Evolutionary conservation across 1,140 invertebrate genomes (phyloP).

Genomic region (Cecropterus lyciades): DNA sequence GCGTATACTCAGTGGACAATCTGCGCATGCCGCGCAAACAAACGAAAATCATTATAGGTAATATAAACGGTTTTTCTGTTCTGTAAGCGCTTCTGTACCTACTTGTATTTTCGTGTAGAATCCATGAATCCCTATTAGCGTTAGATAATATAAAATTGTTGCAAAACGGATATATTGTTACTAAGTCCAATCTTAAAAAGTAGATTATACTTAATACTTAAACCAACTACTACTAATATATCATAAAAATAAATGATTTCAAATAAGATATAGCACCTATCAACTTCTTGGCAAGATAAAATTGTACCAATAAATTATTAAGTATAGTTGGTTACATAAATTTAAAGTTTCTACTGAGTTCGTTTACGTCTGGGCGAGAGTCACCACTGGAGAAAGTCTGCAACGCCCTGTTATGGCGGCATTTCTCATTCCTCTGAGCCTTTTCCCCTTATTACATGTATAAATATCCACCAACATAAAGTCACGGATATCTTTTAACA

Average conservation of each 20-base stretch:
- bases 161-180: no score
- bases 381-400: conserved; percentile 68
- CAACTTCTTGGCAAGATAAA: conserved; percentile 8
- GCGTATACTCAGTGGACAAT: no score
- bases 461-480: conserved; percentile 54
- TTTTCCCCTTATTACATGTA: conserved; percentile 71
- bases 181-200: no score
- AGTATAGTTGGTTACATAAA: conserved; percentile 35
- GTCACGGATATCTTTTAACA: conserved; percentile 26
- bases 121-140: no score
- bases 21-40: no score
- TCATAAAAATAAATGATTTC: not conserved
- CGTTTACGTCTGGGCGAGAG: conserved; percentile 50
- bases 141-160: no score
- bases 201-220: no score
- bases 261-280: not conserved
- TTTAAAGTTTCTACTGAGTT: conserved; percentile 47
- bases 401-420: conserved; percentile 74
- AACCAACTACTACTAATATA: no score
- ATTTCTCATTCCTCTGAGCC: conserved; percentile 73
- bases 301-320: conserved; percentile 32
- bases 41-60: no score
- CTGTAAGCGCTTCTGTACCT: no score
- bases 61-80: no score
- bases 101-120: no score